Evolutionary conservation across 2,113 vertebrate genomes (phyloP), one percentile per base, ranked within the genome.

Genomic region (Proterorhinus semilunaris): DNA sequence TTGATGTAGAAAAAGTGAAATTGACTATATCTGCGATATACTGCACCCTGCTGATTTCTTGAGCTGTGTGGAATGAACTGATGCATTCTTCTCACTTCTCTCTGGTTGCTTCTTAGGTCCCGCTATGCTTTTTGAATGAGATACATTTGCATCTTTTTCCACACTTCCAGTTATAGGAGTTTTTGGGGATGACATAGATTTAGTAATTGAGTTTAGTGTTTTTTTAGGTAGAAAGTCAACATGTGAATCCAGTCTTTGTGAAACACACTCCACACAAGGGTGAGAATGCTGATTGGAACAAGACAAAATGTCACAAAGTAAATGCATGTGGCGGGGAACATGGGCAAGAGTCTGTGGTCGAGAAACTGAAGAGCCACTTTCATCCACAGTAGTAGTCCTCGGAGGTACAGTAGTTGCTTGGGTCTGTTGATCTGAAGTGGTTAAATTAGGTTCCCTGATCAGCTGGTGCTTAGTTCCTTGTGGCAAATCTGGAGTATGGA

Each of bases 271-370:
- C 6, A 0, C 17, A 11, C 45, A 1, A 15, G n/a, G 7, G 16
- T 62, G 36, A 10, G 74, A 66, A 42, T 42, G 61, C 57, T 74
- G 80, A n/a, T 70, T 59, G 10, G 84, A 72, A 70, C 85, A 89
- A 5, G 90, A 88, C 44, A 90, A 81, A 63, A 92, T 61, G 46
- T 91, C 88, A 36, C 83, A 90, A 57, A 90, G 87, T 9, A 88
- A 83, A 70, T 92, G 90, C 80, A 86, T 83, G 49, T 85, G 89
- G 7, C 90, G 74, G 36, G 87, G 86, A 21, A 91, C 76, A 27
- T 66, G 71, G 17, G 68, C 8, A 59, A 82, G 12, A 48, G 82
- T 5, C 36, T 74, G 80, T 1, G 68, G 76, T 7, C 78, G 82
- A 69, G 77, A 75, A 55, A 74, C 68, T 6, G 73, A 62, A 10